phyloP scores from a whole-genome alignment of 1,140 invertebrate species.

The Drosophila parabipectinata region DNA sequence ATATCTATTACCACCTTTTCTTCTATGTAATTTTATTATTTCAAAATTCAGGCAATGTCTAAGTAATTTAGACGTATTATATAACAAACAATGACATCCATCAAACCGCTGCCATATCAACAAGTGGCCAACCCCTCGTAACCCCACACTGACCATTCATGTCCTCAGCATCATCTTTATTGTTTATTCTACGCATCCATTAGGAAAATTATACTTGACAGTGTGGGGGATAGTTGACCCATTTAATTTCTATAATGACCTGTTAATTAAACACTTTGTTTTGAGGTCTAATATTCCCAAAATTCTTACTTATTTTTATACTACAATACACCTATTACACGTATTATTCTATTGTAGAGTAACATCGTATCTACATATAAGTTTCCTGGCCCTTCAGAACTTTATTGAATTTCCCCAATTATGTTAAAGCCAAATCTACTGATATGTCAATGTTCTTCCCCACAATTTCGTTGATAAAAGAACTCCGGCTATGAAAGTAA shows the following conservation, averaged over 20 bases:
- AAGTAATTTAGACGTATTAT: constrained; percentile 10
- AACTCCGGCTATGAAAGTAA: constrained; percentile 25
- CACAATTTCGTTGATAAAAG: constrained; percentile 1
- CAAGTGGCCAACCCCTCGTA: constrained; percentile 41
- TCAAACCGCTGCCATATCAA: constrained; percentile 63
- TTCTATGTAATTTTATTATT: constrained; percentile 1
- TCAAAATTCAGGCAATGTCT: constrained; percentile 3
- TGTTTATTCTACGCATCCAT: constrained; percentile 38
- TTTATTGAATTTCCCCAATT: constrained; percentile 28
- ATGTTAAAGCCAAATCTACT: constrained; percentile 27
- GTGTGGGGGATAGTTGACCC: constrained; percentile 43
- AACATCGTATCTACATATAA: not conserved
- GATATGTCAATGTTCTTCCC: constrained; percentile 21
- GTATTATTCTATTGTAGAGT: not conserved
- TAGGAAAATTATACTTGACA: constrained; percentile 59
- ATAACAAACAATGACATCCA: constrained; percentile 43
- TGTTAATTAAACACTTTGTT: constrained; percentile 61
- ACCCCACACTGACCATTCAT: constrained; percentile 9
- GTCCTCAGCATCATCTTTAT: constrained; percentile 9
- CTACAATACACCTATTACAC: not conserved
- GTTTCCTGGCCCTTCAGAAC: not conserved
- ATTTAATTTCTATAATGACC: constrained; percentile 58
- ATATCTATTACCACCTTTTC: not conserved
- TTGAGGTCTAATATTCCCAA: constrained; percentile 2
- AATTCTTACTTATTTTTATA: no score